phyloP scores from a whole-genome alignment of 2,888 invertebrate species.

The Cenopis cana region DNA sequence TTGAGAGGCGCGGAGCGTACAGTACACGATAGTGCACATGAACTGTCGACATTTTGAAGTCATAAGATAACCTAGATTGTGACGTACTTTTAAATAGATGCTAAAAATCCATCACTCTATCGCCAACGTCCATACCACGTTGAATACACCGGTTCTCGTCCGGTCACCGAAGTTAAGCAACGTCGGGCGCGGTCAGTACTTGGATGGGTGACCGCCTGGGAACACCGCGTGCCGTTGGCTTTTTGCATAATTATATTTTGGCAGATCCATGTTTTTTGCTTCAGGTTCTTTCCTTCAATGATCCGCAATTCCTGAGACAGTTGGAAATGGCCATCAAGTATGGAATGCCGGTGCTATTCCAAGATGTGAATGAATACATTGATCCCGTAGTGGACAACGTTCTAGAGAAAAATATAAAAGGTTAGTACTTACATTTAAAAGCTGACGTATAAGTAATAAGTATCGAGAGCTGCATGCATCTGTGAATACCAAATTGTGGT shows the following conservation, averaged over 20 bases:
- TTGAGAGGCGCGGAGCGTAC: too few species aligned
- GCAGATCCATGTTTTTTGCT: background rate
- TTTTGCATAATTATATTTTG: constrained; percentile 39
- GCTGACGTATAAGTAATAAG: background rate
- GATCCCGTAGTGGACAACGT: constrained; percentile 96
- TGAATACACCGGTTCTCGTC: constrained; percentile 56
- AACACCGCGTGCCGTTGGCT: constrained; percentile 53
- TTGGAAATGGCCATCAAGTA: constrained; percentile 96
- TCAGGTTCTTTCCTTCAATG: constrained; percentile 91
- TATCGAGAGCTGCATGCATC: too few species aligned
- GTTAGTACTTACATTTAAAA: constrained; percentile 64
- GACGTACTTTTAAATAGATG: too few species aligned
- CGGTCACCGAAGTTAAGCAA: constrained; percentile 56
- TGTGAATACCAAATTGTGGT: too few species aligned
- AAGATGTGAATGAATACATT: constrained; percentile 96
- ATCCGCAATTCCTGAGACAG: constrained; percentile 93
- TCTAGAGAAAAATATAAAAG: constrained; percentile 93
- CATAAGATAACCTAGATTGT: too few species aligned
- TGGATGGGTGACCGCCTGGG: constrained; percentile 56
- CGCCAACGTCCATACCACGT: constrained; percentile 52
- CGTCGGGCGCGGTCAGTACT: constrained; percentile 54
- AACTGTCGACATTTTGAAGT: too few species aligned
- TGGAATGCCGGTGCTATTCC: constrained; percentile 94
- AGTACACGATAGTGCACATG: too few species aligned
- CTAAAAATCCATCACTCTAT: background rate